Conservation (phyloP, 2,113 vertebrate genomes). For the Argyrosomus japonicus region DNA sequence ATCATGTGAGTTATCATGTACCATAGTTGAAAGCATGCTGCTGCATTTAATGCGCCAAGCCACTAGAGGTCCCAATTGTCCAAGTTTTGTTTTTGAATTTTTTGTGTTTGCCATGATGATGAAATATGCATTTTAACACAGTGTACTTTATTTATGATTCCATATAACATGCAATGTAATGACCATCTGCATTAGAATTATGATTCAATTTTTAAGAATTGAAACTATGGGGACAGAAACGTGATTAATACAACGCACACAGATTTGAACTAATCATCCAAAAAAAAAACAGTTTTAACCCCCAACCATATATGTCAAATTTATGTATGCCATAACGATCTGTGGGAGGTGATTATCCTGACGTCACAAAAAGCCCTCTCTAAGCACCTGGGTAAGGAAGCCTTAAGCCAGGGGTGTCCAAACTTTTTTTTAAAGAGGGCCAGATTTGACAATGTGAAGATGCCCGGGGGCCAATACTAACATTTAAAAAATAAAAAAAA, state of each 20-base stretch:
- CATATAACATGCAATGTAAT: neutral
- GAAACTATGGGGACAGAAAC: neutral
- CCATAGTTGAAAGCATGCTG: neutral
- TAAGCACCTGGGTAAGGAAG: too few relatives aligned
- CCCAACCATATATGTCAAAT: neutral
- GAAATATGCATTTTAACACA: neutral
- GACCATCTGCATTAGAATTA: too few relatives aligned
- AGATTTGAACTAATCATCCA: neutral
- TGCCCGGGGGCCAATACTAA: too few relatives aligned
- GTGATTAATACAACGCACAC: neutral
- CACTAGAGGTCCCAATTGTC: conserved; percentile 57
- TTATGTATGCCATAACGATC: neutral
- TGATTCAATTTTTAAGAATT: neutral
- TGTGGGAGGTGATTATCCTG: too few relatives aligned
- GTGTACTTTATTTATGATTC: neutral
- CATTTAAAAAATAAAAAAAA: too few relatives aligned
- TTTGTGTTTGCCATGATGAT: neutral
- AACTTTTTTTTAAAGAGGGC: too few relatives aligned
- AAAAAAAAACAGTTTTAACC: neutral
- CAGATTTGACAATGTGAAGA: too few relatives aligned
- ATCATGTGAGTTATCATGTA: accelerated
- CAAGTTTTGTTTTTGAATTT: conserved; percentile 7
- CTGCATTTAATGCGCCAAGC: neutral
- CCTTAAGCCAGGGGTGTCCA: too few relatives aligned
- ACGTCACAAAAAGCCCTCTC: too few relatives aligned